Percentiles rank a stretch among this genome's conserved stretches.
These are phyloP conservation scores for Epizoanthus rinbou DNA, from an alignment of 92 coral and sea anemone species.

Conservation along the genomic window DNA sequence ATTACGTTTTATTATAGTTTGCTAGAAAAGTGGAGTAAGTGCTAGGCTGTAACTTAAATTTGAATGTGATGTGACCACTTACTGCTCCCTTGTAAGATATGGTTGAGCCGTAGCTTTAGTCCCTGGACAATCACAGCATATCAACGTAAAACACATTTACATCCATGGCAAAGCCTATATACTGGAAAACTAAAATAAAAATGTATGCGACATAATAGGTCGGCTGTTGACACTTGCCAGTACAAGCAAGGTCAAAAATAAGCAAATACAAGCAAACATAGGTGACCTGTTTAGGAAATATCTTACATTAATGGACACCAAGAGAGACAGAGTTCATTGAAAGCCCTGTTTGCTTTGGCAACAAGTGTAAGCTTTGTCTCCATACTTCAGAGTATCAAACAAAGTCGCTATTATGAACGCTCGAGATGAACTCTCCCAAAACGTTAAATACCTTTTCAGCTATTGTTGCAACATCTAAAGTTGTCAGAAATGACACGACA, in stretches of 20 bases:
- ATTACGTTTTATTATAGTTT: too few relatives aligned
- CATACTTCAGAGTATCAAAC: slow-evolving; percentile 36
- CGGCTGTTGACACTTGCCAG: background rate
- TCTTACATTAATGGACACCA: slow-evolving; percentile 31
- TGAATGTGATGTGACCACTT: too few relatives aligned
- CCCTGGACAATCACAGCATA: slow-evolving; percentile 12
- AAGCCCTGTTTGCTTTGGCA: slow-evolving; percentile 31
- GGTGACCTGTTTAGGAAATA: background rate
- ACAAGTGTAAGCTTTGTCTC: slow-evolving; percentile 34
- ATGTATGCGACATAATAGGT: slow-evolving; percentile 14
- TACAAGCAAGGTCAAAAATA: slow-evolving; percentile 13
- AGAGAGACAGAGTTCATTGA: slow-evolving; percentile 40
- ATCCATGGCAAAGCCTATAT: slow-evolving; percentile 41
- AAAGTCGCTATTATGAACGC: slow-evolving; percentile 33
- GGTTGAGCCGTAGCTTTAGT: too few relatives aligned
- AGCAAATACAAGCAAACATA: slow-evolving; percentile 9
- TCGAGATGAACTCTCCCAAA: background rate
- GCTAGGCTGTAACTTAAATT: too few relatives aligned
- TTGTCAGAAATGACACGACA: slow-evolving; percentile 55
- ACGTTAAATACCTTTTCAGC: background rate
- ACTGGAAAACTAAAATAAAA: slow-evolving; percentile 27
- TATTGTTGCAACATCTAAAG: slow-evolving; percentile 40
- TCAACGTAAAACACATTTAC: slow-evolving; percentile 41
- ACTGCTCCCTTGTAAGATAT: too few relatives aligned
- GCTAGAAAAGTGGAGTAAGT: too few relatives aligned